Percentiles rank a stretch among this genome's conserved stretches.
Evolutionary conservation across 2,888 invertebrate species (phyloP).

Genomic region (Hypselothyrea guttata): DNA sequence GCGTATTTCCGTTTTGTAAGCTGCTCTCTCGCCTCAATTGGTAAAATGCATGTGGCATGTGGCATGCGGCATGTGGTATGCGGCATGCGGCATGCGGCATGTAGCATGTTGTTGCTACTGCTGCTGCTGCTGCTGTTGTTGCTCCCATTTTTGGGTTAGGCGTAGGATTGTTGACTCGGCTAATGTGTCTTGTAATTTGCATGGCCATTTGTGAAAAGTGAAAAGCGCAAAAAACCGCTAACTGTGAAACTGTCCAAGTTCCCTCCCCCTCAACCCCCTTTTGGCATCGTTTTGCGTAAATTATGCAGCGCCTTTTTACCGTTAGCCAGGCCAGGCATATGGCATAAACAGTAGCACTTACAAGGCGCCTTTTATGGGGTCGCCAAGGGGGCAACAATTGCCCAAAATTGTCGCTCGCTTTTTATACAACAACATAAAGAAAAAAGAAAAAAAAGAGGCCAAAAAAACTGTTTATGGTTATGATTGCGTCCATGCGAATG

Average conservation of each 20-base stretch:
- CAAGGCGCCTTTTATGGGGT: conserved; percentile 67
- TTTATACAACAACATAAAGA: conserved; percentile 41
- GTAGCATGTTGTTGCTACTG: conserved; percentile 26
- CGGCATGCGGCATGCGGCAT: conserved; percentile 31
- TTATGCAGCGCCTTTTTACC: conserved; percentile 76
- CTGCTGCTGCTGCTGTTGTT: conserved; percentile 40
- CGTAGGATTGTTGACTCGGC: conserved; percentile 67
- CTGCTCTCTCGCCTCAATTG: conserved; percentile 42
- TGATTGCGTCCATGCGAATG: conserved; percentile 74
- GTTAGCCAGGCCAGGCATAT: conserved; percentile 43
- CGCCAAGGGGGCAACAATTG: conserved; percentile 28
- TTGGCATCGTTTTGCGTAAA: conserved; percentile 63
- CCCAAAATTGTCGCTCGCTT: conserved; percentile 61
- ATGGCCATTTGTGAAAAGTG: conserved; percentile 73
- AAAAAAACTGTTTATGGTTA: conserved; percentile 69
- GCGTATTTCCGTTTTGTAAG: conserved; percentile 71
- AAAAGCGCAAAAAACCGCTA: conserved; percentile 53
- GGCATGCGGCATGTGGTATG: conserved; percentile 29
- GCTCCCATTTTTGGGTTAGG: conserved; percentile 70
- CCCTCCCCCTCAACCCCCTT: conserved; percentile 17
- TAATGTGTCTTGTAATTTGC: conserved; percentile 75
- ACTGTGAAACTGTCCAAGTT: too few species aligned
- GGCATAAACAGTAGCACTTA: conserved; percentile 74
- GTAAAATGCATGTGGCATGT: conserved; percentile 32
- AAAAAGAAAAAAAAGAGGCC: conserved; percentile 22